phyloP scores from a whole-genome alignment of 2,797 vertebrate genomes.

The Nothura maculosa region DNA sequence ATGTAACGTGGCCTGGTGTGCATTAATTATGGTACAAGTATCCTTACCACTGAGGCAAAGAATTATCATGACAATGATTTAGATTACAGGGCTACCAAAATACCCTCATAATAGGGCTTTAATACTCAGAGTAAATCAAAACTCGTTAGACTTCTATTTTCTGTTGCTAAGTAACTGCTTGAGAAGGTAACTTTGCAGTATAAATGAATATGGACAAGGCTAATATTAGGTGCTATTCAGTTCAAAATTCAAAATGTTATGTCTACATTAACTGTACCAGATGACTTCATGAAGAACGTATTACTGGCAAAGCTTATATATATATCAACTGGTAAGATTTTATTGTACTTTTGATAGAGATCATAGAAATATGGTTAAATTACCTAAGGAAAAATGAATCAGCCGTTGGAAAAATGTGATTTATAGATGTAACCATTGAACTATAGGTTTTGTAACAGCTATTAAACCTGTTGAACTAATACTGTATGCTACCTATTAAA shows the following conservation, averaged over 20 bases:
- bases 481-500: not conserved
- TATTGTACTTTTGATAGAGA: constrained; percentile 7
- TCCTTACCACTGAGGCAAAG: constrained; percentile 56
- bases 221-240: constrained; percentile 29
- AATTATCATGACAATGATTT: constrained; percentile 70
- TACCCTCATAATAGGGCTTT: constrained; percentile 31
- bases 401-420: not conserved
- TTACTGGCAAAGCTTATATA: not conserved
- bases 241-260: constrained; percentile 52
- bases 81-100: constrained; percentile 65
- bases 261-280: not conserved
- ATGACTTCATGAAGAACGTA: not conserved
- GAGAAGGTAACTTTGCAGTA: constrained; percentile 49
- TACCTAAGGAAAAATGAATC: constrained; percentile 10
- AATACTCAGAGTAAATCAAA: constrained; percentile 50
- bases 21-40: constrained; percentile 74
- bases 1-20: constrained; percentile 59
- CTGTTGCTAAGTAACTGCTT: constrained; percentile 72
- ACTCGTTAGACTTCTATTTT: constrained; percentile 54
- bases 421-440: not conserved
- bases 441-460: constrained; percentile 1
- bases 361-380: constrained; percentile 2
- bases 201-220: constrained; percentile 52
- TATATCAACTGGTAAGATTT: not conserved
- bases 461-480: constrained; percentile 5